Conservation (phyloP, 1,140 invertebrate genomes). For the Apis dorsata region DNA sequence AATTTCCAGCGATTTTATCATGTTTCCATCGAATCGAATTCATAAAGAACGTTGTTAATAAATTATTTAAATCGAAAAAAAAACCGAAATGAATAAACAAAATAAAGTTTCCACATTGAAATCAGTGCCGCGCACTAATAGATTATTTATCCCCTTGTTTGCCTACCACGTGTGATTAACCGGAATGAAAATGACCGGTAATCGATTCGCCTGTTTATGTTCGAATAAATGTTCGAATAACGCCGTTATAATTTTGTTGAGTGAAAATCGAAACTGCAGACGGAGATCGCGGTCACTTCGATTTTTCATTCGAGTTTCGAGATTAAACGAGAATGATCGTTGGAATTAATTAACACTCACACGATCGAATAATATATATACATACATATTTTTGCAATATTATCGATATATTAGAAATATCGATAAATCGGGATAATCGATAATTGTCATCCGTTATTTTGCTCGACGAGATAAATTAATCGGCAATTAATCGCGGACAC, state of each 20-base stretch:
- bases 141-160: background rate
- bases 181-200: background rate
- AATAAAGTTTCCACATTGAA: background rate
- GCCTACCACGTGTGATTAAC: background rate
- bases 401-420: background rate
- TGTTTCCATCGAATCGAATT: too few species aligned
- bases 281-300: too few species aligned
- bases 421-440: background rate
- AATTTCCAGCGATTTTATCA: too few species aligned
- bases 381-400: background rate
- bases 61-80: background rate
- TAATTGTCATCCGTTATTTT: background rate
- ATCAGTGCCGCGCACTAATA: too few species aligned
- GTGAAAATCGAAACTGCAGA: too few species aligned
- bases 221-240: too few species aligned
- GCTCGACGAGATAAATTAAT: conserved; percentile 22
- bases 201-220: background rate
- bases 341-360: too few species aligned
- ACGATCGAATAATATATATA: too few species aligned
- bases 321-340: too few species aligned
- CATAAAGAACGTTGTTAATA: background rate
- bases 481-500: background rate
- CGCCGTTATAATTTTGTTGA: too few species aligned
- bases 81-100: background rate
- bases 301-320: too few species aligned